A percentile compares a stretch with the other conserved stretches of the same genome.
These are phyloP conservation scores for Caenorhabditis latens DNA, from an alignment of 1,140 invertebrate genomes.

Conservation along the genomic window DNA sequence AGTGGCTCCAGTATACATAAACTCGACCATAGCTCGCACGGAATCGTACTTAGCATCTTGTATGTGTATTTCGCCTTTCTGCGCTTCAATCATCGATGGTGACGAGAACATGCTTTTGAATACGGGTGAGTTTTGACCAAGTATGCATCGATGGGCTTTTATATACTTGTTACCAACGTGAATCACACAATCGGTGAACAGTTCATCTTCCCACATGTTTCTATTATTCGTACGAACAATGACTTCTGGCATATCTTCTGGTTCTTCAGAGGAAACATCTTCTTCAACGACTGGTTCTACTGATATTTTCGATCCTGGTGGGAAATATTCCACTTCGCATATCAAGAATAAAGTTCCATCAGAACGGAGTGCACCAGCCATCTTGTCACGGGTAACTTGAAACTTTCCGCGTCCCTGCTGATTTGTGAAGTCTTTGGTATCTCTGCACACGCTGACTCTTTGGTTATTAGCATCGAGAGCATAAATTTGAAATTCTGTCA, in stretches of 20 bases:
- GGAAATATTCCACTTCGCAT: constrained; percentile 75
- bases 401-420: constrained; percentile 77
- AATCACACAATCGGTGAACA: constrained; percentile 72
- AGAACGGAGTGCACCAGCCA: constrained; percentile 68
- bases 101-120: constrained; percentile 75
- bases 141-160: constrained; percentile 74
- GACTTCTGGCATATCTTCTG: constrained; percentile 65
- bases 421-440: constrained; percentile 77
- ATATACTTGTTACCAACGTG: constrained; percentile 69
- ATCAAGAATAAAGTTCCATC: constrained; percentile 72
- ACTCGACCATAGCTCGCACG: constrained; percentile 73
- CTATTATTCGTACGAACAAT: constrained; percentile 61
- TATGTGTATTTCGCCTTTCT: constrained; percentile 72
- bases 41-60: constrained; percentile 72
- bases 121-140: constrained; percentile 74
- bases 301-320: constrained; percentile 73
- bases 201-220: constrained; percentile 71
- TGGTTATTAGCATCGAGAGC: constrained; percentile 67
- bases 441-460: constrained; percentile 73
- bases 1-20: constrained; percentile 71
- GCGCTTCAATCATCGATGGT: constrained; percentile 73
- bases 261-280: constrained; percentile 62
- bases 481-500: constrained; percentile 78
- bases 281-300: constrained; percentile 73
- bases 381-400: constrained; percentile 70